A percentile compares a stretch with the other conserved stretches of the same genome.
Conservation (phyloP, 2,888 invertebrate genomes). For the Willowsia nigromaculata region DNA sequence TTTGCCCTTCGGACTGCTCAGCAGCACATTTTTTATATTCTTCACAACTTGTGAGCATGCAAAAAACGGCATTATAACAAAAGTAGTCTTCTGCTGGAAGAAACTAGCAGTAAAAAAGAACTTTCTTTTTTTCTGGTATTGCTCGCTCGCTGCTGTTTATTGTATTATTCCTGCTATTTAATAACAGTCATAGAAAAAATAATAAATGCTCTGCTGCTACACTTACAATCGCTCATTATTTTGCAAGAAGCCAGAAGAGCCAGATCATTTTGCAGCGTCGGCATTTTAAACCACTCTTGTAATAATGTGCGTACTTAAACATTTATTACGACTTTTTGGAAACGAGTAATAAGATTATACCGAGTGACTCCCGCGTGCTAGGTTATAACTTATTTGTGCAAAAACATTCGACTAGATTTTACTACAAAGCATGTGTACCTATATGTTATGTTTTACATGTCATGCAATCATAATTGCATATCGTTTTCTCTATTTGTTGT, state of each 20-base stretch:
- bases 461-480: neutral
- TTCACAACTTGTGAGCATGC: neutral
- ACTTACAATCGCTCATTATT: neutral
- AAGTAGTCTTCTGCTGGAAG: conserved; percentile 24
- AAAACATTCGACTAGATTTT: neutral
- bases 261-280: neutral
- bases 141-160: conserved; percentile 37
- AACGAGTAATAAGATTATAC: conserved; percentile 22
- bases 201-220: neutral
- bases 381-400: neutral
- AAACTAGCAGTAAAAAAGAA: neutral
- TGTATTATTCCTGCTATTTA: conserved; percentile 32
- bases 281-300: conserved; percentile 40
- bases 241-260: neutral
- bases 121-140: conserved; percentile 30
- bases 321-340: conserved; percentile 63
- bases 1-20: neutral
- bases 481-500: neutral
- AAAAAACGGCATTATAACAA: neutral
- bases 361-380: conserved; percentile 14
- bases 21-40: neutral
- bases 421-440: neutral
- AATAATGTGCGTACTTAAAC: conserved; percentile 56
- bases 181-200: neutral
- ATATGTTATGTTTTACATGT: too few relatives aligned